Evolutionary conservation across 2,797 vertebrate species (phyloP).

Genomic region (Oceanodroma leucorhoa): DNA sequence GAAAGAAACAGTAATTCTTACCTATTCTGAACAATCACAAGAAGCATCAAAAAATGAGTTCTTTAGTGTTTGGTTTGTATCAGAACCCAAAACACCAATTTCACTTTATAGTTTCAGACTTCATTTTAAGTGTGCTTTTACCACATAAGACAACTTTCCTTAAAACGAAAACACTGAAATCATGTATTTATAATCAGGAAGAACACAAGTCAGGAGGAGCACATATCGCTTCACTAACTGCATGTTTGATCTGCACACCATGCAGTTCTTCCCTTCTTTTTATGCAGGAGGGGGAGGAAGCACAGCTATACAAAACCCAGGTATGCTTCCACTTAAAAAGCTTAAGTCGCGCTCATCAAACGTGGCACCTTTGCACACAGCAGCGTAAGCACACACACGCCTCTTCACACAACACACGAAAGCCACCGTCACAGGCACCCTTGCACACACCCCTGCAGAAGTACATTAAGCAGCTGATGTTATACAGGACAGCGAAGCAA

Average conservation of each 20-base stretch:
- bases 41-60: background rate
- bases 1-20: background rate
- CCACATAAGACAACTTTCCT: background rate
- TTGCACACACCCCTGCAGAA: background rate
- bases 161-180: background rate
- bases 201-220: background rate
- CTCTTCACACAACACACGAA: too few relatives aligned
- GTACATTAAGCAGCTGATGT: fast-evolving
- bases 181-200: background rate
- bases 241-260: background rate
- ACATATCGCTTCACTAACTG: fast-evolving
- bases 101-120: background rate
- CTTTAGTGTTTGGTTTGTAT: background rate
- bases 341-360: fast-evolving
- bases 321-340: background rate
- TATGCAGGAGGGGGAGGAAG: fast-evolving
- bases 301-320: background rate
- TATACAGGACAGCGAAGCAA: too few relatives aligned
- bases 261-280: background rate
- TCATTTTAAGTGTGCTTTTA: background rate
- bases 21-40: background rate
- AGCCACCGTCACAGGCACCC: fast-evolving
- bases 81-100: background rate
- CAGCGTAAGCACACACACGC: fast-evolving
- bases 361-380: fast-evolving